Conservation (phyloP, 2,113 vertebrate genomes). For the Megaleporinus macrocephalus region DNA sequence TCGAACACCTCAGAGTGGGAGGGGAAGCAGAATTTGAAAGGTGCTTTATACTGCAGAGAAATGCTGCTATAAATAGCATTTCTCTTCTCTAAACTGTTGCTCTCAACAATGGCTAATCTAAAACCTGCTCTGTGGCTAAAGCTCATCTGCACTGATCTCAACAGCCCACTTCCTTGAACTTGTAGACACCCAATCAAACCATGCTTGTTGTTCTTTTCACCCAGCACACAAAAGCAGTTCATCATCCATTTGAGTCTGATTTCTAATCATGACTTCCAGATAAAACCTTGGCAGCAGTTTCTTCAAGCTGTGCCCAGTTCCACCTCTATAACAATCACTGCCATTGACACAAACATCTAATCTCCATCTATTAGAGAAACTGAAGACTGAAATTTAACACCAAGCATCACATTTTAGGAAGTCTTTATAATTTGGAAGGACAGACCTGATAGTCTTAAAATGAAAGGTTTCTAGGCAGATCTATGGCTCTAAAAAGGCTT, state of each 20-base stretch:
- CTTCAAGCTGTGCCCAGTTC: background rate
- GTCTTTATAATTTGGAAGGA: background rate
- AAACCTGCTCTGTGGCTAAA: background rate
- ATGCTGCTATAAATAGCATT: conserved; percentile 6
- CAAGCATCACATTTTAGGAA: background rate
- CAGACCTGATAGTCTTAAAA: no score
- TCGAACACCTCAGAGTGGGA: background rate
- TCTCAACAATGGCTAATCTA: background rate
- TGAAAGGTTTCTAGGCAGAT: no score
- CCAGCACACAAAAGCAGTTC: background rate
- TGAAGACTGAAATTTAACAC: background rate
- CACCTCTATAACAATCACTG: background rate
- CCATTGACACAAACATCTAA: background rate
- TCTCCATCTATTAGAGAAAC: background rate
- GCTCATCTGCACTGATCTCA: background rate
- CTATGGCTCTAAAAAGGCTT: no score
- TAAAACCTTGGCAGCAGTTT: conserved; percentile 2
- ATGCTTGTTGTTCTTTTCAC: background rate
- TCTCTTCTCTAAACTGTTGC: background rate
- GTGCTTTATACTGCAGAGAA: conserved; percentile 10
- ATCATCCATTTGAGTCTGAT: background rate
- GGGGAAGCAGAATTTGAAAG: background rate
- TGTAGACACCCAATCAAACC: background rate
- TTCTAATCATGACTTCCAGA: background rate
- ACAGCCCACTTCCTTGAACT: background rate